Evolutionary conservation across 2,888 invertebrate species (phyloP).

Genomic region (Scaptomyza polygonia): DNA sequence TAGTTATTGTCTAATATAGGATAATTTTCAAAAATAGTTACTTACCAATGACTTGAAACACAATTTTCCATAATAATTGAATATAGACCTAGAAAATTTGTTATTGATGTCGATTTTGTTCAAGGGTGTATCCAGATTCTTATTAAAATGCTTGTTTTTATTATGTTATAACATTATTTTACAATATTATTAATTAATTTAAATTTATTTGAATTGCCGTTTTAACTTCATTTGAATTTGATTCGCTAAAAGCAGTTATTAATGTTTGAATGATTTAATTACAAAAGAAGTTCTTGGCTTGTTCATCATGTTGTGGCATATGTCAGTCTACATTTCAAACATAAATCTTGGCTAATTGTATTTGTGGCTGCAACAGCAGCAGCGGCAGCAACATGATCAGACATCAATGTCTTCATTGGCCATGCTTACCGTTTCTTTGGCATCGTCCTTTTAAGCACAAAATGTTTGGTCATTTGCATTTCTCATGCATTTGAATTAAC

Average conservation of each 20-base stretch:
- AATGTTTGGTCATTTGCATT: conserved; percentile 74
- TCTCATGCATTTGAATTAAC: conserved; percentile 79
- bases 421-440: conserved; percentile 34
- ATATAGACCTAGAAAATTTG: too few species aligned
- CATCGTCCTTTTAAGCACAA: conserved; percentile 66
- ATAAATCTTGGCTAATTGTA: conserved; percentile 57
- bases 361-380: conserved; percentile 13
- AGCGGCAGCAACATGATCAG: neutral
- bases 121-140: too few species aligned
- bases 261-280: conserved; percentile 10
- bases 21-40: too few species aligned
- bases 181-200: too few species aligned
- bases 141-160: too few species aligned
- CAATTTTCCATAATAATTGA: too few species aligned
- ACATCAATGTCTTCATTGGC: conserved; percentile 66
- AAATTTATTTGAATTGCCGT: too few species aligned
- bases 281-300: conserved; percentile 1
- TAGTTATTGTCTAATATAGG: too few species aligned
- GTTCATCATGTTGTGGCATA: conserved; percentile 1
- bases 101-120: too few species aligned
- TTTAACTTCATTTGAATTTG: neutral
- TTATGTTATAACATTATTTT: too few species aligned
- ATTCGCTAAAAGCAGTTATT: neutral
- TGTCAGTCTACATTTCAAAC: conserved; percentile 31
- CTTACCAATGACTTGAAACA: too few species aligned